Evolutionary conservation across 2,113 vertebrate species (phyloP), one percentile per base, ranked within the genome.

Genomic region (Lutjanus erythropterus): DNA sequence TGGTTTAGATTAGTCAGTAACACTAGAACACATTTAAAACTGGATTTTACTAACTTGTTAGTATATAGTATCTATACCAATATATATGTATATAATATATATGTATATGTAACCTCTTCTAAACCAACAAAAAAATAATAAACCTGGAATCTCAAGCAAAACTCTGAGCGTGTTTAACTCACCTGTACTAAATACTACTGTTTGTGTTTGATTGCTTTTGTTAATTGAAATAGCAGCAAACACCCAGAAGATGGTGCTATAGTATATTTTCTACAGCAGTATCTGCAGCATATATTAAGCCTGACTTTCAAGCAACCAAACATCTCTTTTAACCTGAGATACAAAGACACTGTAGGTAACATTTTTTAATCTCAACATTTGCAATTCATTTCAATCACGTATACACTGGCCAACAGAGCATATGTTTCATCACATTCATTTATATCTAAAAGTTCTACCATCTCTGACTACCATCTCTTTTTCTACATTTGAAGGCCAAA

Each of bases 171-270:
- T 35, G 33, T 5, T 35, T 5, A 5, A 35, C 33, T 35, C 4
- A 35, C 33, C 33, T 35, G 7, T 7, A 35, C 4, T 35, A 35
- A 35, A 35, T 7, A 39, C 37, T 39, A 39, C 37, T 9, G 37
- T 9, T 4, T 4, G n/a, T 29, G 25, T 21, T 15, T 23, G 9
- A 37, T 0, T 56, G n/a, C 16, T 41, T 0, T 41, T 8, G 9
- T 21, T 49, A 4, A 0, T 6, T 81, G 85, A 59, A 82, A 19
- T 86, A 41, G 55, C 35, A 41, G 2, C 1, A 3, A 44, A 21
- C 35, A 25, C 27, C 78, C 92, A 88, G 19, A 16, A 88, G 92
- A 72, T 81, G 90, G 82, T 47, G 4, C 59, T 75, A 60, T 5
- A 21, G 9, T 33, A 12, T 19, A 50, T 59, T 29, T 15, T 14